Base-by-base conservation (phyloP, 2,888 invertebrate genomes). In the Netelia virgata region DNA sequence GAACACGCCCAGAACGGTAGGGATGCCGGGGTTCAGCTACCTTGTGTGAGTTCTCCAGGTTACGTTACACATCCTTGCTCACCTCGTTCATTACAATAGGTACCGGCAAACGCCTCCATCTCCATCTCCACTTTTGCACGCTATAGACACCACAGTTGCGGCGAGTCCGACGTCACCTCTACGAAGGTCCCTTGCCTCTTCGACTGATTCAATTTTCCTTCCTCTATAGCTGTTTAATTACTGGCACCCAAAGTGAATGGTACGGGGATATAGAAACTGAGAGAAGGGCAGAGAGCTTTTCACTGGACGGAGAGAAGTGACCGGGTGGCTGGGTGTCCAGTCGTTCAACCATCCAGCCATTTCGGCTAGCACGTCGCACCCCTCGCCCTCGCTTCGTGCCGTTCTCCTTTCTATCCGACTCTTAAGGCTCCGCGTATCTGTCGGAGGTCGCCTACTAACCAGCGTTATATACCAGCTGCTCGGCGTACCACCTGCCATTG, bases 221-320 rank as follows among this genome's bases (percentile, higher is more conserved):
- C 90, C 91, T 91, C 92, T 92, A 92, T 92, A 92, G 93, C 92
- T 93, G 93, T 93, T 93, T 93, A 93, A 93, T 93, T 93, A 93
- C 93, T 91, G 92, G 90, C 87, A 89, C 90, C 89, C 90, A 90
- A 89, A 92, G 92, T 92, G 93, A 92, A 92, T 91, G 89, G 88
- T 88, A 50, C 73, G 68, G 89, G 89, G 85, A 86, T 87, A 87
- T 88, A 75, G 85, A 78, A 73, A 57, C 69, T 59, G 61, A 68
- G 73, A 28, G 69, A 76, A 85, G 63, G 63, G 75, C 70, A 69
- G 84, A 73, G 77, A 73, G 77, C 76, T 82, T 50, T 79, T 63
- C 28, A 66, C 66, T 75, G 66, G 59, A 75, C 53, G 83, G 70
- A 75, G 57, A 78, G 87, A 76, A 76, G 61, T 74, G 84, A 18